Conservation (phyloP, 2,113 vertebrate species). For the Poecile atricapillus region DNA sequence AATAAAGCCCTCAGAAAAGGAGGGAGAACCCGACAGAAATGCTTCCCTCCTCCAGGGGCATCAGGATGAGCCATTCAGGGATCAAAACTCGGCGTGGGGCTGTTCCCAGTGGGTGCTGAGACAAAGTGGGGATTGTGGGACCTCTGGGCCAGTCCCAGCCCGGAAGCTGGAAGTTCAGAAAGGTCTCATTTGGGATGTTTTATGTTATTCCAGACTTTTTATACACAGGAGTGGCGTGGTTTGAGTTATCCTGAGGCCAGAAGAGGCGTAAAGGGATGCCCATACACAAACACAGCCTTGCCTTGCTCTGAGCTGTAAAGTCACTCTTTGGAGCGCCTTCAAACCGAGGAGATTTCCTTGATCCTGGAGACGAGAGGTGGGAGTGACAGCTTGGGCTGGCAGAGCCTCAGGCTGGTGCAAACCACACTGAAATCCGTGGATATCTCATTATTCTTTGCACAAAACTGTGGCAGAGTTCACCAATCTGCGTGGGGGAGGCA, state of each 20-base stretch:
- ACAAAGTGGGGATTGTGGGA: not conserved
- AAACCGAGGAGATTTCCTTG: too few species aligned
- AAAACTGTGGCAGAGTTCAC: accelerated
- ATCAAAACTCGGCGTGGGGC: accelerated
- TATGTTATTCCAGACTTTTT: not conserved
- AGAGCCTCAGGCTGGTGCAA: accelerated
- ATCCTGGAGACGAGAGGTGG: accelerated
- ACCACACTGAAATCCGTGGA: accelerated
- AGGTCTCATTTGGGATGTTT: not conserved
- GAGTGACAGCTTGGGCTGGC: not conserved
- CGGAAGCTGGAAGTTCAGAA: accelerated
- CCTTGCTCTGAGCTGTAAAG: accelerated
- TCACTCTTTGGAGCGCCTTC: not conserved
- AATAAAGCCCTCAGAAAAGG: not conserved
- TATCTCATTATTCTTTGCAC: accelerated
- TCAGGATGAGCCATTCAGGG: not conserved
- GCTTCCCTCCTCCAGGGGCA: not conserved
- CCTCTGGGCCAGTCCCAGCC: not conserved
- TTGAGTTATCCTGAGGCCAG: not conserved
- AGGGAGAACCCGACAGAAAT: not conserved
- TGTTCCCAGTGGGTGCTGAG: not conserved
- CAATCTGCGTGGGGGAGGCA: accelerated
- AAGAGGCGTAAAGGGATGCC: accelerated
- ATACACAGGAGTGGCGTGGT: not conserved
- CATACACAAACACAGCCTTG: accelerated